Base-by-base conservation (phyloP, 2,888 invertebrate genomes). In the Dendrolimus pini region DNA sequence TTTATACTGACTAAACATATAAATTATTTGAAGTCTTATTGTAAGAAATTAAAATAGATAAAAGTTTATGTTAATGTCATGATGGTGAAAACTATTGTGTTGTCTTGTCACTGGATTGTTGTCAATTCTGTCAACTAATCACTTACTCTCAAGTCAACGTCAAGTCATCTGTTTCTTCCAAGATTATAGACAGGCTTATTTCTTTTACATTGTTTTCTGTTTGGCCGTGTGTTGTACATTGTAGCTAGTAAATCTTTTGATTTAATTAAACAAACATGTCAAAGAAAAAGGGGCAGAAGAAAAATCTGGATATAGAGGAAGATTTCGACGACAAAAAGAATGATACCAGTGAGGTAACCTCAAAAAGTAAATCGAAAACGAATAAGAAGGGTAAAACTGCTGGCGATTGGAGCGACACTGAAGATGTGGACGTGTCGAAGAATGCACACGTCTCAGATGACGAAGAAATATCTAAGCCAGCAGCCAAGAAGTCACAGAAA, bases 211-310 rank as follows among this genome's bases (percentile, higher is more conserved):
- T 30, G 3, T 30, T 30, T 30, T 18, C 18, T 30, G 30, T 30
- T 30, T 53, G 41, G 52, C 52, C 12, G 47, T 9, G 9, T 47
- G 47, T 47, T 47, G 12, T 47, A 47, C 12, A 47, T 47, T 54
- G 7, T 42, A 30, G 14, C n/a, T 10, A 54, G 52, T 14, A 9
- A 41, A 30, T 53, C n/a, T 18, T 42, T 14, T n/a, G 7, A 7
- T 41, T 52, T 53, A 13, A 56, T 55, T 42, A 41, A 60, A 54
- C 9, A 42, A 74, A 66, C 54, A 93, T 93, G 93, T 93, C 93
- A 8, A 93, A 93, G 74, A 93, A 92, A 78, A 91, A 87, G 62
- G 91, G 91, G 58, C 88, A 83, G 64, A 93, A 93, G 71, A 93
- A 93, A 71, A 92, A 90, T 67, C 87, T 89, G 71, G 91, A 92